These are phyloP conservation scores for Salticus scenicus DNA, from an alignment of 2,888 invertebrate species.

Conservation along the genomic window DNA sequence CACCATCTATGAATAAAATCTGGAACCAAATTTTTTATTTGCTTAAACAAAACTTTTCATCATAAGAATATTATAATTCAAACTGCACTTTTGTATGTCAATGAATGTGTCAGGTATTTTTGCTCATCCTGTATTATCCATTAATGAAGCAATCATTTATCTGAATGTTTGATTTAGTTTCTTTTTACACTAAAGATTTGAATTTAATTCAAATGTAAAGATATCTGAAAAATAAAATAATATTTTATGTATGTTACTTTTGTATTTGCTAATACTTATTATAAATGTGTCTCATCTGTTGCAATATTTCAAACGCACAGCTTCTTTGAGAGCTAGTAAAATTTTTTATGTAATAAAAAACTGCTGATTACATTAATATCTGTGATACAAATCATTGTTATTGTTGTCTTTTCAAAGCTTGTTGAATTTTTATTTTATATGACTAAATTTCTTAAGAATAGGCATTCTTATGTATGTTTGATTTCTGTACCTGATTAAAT, in stretches of 20 bases:
- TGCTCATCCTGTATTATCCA: too few relatives aligned
- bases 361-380: not conserved
- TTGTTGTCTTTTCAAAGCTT: not conserved
- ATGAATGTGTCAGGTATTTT: too few relatives aligned
- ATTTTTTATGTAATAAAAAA: not conserved
- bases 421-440: constrained; percentile 1
- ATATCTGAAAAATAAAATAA: constrained; percentile 11
- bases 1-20: too few relatives aligned
- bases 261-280: not conserved
- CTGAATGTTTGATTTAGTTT: not conserved
- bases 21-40: too few relatives aligned
- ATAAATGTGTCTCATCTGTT: not conserved
- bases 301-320: not conserved
- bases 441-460: not conserved
- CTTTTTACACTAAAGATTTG: too few relatives aligned
- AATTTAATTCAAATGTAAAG: too few relatives aligned
- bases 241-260: not conserved
- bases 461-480: not conserved
- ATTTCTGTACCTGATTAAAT: not conserved
- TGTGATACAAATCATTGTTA: not conserved
- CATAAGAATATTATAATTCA: too few relatives aligned
- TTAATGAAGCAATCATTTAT: too few relatives aligned
- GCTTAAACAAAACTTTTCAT: too few relatives aligned
- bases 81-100: too few relatives aligned
- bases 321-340: not conserved